Evolutionary conservation across 2,113 vertebrate genomes (phyloP).

Genomic region (Microtus oregoni): DNA sequence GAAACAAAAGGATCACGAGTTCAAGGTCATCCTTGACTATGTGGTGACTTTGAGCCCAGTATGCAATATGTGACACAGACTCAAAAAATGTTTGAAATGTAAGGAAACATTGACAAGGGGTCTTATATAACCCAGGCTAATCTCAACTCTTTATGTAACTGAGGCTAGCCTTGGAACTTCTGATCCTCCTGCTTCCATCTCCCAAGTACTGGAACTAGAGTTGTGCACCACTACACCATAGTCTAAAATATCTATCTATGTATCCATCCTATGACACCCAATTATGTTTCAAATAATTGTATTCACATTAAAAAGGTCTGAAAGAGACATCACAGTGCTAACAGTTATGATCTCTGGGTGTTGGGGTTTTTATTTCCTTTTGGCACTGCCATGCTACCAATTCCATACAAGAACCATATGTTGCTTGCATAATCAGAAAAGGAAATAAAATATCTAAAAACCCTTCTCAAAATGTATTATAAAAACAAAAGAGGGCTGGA

Average conservation of each 20-base stretch:
- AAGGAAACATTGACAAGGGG: neutral
- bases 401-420: constrained; percentile 45
- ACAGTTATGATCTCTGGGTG: constrained; percentile 48
- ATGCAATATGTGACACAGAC: neutral
- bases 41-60: neutral
- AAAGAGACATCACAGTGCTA: constrained; percentile 58
- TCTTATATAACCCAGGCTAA: neutral
- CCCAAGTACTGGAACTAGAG: neutral
- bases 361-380: constrained; percentile 63
- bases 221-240: neutral
- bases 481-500: constrained; percentile 46
- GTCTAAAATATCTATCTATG: neutral
- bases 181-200: neutral
- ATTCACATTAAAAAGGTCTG: constrained; percentile 14
- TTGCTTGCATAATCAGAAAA: constrained; percentile 67
- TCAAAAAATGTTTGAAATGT: neutral
- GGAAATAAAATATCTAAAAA: constrained; percentile 61
- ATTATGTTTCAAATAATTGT: constrained; percentile 48
- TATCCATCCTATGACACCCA: neutral
- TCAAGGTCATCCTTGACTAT: neutral
- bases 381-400: constrained; percentile 38
- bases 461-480: constrained; percentile 44
- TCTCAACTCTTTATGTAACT: neutral
- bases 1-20: neutral
- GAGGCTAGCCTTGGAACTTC: neutral